Conservation (phyloP, 2,113 vertebrate genomes). For the Bos indicus region DNA sequence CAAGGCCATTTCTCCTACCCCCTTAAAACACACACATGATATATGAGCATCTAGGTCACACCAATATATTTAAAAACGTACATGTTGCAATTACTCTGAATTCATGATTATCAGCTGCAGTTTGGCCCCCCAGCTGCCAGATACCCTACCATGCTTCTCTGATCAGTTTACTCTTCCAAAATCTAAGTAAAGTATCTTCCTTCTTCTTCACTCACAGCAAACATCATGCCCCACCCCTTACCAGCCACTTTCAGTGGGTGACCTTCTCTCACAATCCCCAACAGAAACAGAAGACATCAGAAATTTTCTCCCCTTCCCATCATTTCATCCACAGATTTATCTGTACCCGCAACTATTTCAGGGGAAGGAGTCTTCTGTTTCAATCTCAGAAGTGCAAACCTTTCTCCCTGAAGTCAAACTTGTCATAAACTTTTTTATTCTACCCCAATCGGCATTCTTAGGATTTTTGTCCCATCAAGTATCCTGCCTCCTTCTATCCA, state of each 20-base stretch:
- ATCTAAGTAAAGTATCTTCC: not conserved
- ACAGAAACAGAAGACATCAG: not conserved
- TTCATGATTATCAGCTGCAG: not conserved
- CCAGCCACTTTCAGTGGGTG: not conserved
- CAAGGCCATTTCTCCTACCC: not conserved
- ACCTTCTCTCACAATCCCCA: not conserved
- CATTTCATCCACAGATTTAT: not conserved
- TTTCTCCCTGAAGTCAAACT: not conserved
- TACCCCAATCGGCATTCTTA: not conserved
- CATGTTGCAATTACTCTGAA: not conserved
- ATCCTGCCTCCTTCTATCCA: not conserved
- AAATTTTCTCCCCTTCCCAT: not conserved
- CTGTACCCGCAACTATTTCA: not conserved
- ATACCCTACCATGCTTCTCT: not conserved
- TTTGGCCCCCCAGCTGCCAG: not conserved
- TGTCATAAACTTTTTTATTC: not conserved
- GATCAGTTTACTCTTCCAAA: not conserved
- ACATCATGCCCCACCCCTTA: not conserved
- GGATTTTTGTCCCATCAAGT: not conserved
- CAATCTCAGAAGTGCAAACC: not conserved
- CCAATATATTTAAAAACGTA: not conserved
- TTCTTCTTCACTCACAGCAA: not conserved
- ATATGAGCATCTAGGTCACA: not conserved
- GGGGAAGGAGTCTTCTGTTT: not conserved
- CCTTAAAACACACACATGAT: not conserved